Base-by-base conservation (phyloP, 2,113 vertebrate species). In the Dipodomys spectabilis region DNA sequence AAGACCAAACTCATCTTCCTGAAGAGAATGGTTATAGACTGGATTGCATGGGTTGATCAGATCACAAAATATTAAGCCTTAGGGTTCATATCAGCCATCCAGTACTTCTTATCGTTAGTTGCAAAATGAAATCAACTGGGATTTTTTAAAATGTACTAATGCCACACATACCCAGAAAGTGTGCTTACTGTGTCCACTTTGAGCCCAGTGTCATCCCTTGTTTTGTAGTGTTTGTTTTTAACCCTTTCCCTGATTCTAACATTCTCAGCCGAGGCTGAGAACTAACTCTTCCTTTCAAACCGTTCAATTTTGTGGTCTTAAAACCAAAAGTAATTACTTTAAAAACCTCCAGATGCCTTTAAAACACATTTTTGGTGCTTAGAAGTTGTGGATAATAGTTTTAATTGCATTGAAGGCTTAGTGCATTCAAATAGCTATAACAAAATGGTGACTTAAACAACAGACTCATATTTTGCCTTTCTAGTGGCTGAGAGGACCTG, bases 181-280 rank as follows among this genome's bases (percentile, higher is more conserved):
- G 16, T 57, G 53, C 12, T 45, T 65, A 15, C 2, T 49, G 9
- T 68, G 13, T 74, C 19, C 9, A 12, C 27, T 75, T 7, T 39
- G 49, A 32, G 3, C 15, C 49, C 64, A 25, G 49, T 10, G n/a
- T 77, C 64, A 75, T 8, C n/a, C 27, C 25, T 90, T 53, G 15
- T 27, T 81, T 90, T 81, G 53, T 57, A 57, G 12, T 57, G 53
- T 88, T 82, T 88, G 20, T 83, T 72, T 90, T 72, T 65, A 71
- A 84, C 10, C 23, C 82, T 25, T 32, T 72, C 25, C 11, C 7
- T 62, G 28, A 94, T 87, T 94, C 19, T 86, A 18, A 72, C 35
- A 19, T 57, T 2, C 15, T 2, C 15, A 60, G 15, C 6, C 30
- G 82, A 62, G 15, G n/a, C 16, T 94, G 45, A 88, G 53, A 68